Base-by-base conservation (phyloP, 2,888 invertebrate genomes). In the Nomada fabriciana region DNA sequence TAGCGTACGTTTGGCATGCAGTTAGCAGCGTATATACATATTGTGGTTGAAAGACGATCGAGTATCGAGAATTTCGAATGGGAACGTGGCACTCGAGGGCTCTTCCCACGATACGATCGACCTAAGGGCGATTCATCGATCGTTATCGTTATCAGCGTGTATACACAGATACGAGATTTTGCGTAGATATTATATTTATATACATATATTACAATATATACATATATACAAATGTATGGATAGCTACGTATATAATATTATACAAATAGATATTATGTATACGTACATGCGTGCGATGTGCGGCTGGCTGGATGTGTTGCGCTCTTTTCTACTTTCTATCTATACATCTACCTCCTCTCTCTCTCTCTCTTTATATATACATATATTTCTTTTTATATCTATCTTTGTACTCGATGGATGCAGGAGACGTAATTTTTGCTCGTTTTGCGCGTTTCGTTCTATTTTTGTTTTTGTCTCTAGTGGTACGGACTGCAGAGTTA, bases 401-500 rank as follows among this genome's bases (percentile, higher is more conserved):
- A 57, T 82, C 65, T 76, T 79, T 83, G 79, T 81, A 86, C 83
- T 89, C 76, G 78, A 63, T 70, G 79, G 75, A 84, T 80, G 76
- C 63, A 65, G 84, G 64, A 76, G 73, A 82, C 87, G 83, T 86
- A 67, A 85, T 87, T 87, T 85, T 87, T 85, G 88, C 88, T 88
- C 88, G 87, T 87, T 84, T 87, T 80, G 86, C 87, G 89, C 88
- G 89, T 93, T 92, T 91, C 87, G 90, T 93, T 93, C 90, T 93
- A 92, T 89, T 91, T 92, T 92, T 88, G 89, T 93, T 93, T 93
- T 92, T 93, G 90, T 93, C 92, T 94, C 90, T 94, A 94, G 94
- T 94, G 94, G 94, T 94, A 94, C 94, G 94, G 94, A 93, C 93
- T 94, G 93, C 94, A 94, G 93, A 94, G 94, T 94, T 94, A 94